Percentiles rank a stretch among this genome's conserved stretches.
Evolutionary conservation across 2,797 vertebrate genomes (phyloP).

Genomic region (Pseudopleuronectes americanus): DNA sequence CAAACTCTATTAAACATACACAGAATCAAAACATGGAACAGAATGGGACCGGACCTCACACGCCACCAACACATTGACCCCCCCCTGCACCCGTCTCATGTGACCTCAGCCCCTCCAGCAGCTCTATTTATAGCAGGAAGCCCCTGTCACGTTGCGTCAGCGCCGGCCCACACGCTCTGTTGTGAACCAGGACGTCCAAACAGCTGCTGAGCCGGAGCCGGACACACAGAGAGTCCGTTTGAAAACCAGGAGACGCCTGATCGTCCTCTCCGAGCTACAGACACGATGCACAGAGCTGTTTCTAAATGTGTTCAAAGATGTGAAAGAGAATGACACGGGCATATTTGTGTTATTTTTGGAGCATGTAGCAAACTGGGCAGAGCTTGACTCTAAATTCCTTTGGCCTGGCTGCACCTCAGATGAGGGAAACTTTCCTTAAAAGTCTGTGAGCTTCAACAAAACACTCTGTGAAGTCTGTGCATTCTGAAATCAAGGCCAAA

Average conservation of each 20-base stretch:
- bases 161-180: constrained; percentile 48
- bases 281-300: no score
- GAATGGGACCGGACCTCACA: constrained; percentile 2
- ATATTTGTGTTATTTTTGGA: constrained; percentile 1
- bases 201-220: constrained; percentile 51
- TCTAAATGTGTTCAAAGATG: no score
- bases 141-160: constrained; percentile 72
- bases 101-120: constrained; percentile 44
- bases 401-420: constrained; percentile 11
- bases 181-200: constrained; percentile 48
- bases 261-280: constrained; percentile 27
- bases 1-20: not conserved
- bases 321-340: no score
- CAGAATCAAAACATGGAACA: not conserved
- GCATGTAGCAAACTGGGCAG: not conserved
- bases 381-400: constrained; percentile 2
- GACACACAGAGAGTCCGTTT: constrained; percentile 35
- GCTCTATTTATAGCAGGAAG: constrained; percentile 73
- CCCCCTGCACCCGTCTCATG: constrained; percentile 38
- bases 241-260: constrained; percentile 31
- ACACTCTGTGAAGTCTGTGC: not conserved
- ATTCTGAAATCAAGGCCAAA: not conserved
- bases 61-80: constrained; percentile 37
- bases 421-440: constrained; percentile 13
- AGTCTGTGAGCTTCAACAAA: constrained; percentile 5